Evolutionary conservation across 2,113 vertebrate species (phyloP), one percentile per base, ranked within the genome.

Genomic region (Turdus rufiventris): DNA sequence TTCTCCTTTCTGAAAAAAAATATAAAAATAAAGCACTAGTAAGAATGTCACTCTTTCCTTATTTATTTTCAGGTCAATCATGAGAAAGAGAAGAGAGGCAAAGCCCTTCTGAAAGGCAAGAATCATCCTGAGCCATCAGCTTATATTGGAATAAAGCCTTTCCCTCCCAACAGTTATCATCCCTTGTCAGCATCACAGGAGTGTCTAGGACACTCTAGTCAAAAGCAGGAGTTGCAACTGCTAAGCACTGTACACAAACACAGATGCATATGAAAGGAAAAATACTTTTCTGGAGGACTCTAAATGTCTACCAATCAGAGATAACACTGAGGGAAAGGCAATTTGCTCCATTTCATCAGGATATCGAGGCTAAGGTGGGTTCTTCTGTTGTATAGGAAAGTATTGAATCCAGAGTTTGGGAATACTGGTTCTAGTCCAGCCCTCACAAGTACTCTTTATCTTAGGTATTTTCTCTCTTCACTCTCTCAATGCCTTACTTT

Each of bases 41-140:
- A 95, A 78, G 85, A 93, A 82, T 91, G 84, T 91, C 91, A 89
- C 28, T 93, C 74, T 89, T 86, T 8, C 28, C 40, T 72, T 92
- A 75, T 95, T 95, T 96, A 91, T 93, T 96, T 94, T 94, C 45
- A 87, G 58, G 77, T 97, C 91, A 96, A 20, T 94, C 87, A 88
- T 54, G 53, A 91, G 66, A 77, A 91, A 88, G 70, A 63, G 40
- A 73, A 95, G 75, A 81, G 61, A 87, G 45, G 88, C 61, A 85
- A 17, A 5, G 33, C 50, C 10, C 54, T 93, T 85, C 81, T 91
- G 61, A 89, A 94, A 87, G 23, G 77, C 66, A 94, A 87, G 51
- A 72, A 62, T 73, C 77, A 79, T 85, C 62, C 74, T 87, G 66
- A 94, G 38, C 77, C 74, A 62, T 93, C 70, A 58, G 20, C 58